Percentiles rank a stretch among this genome's conserved stretches.
phyloP scores from a whole-genome alignment of 2,113 vertebrate species.

The Gambusia holbrooki region DNA sequence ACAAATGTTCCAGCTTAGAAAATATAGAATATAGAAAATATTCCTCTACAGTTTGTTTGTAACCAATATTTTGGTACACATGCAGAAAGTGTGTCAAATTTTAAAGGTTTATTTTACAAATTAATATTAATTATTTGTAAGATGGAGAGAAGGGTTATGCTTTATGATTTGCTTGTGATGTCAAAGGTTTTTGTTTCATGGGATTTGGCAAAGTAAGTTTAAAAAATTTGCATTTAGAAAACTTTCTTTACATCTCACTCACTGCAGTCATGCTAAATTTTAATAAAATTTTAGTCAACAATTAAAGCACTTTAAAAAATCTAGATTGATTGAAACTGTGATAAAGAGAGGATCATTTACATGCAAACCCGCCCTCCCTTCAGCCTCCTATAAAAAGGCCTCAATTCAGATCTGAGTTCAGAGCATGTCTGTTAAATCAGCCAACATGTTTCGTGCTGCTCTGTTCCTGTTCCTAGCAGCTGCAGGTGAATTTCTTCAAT shows the following conservation, averaged over 20 bases:
- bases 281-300: neutral
- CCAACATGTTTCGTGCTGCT: slow-evolving; percentile 42
- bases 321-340: neutral
- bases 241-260: neutral
- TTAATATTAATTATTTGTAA: too few relatives aligned
- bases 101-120: too few relatives aligned
- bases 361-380: neutral
- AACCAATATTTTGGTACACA: too few relatives aligned
- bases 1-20: too few relatives aligned
- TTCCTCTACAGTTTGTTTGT: too few relatives aligned
- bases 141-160: too few relatives aligned
- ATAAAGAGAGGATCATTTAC: neutral
- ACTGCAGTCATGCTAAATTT: neutral
- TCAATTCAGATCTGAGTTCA: neutral
- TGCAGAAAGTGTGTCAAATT: too few relatives aligned
- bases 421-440: neutral
- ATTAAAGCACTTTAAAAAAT: neutral
- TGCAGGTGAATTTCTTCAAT: neutral
- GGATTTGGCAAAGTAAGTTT: too few relatives aligned
- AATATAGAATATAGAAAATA: too few relatives aligned
- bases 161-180: too few relatives aligned
- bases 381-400: neutral
- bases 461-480: slow-evolving; percentile 33
- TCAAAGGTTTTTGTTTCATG: too few relatives aligned
- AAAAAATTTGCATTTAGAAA: too few relatives aligned